Base-by-base conservation (phyloP, 2,888 invertebrate genomes). In the Drosophila colorata region DNA sequence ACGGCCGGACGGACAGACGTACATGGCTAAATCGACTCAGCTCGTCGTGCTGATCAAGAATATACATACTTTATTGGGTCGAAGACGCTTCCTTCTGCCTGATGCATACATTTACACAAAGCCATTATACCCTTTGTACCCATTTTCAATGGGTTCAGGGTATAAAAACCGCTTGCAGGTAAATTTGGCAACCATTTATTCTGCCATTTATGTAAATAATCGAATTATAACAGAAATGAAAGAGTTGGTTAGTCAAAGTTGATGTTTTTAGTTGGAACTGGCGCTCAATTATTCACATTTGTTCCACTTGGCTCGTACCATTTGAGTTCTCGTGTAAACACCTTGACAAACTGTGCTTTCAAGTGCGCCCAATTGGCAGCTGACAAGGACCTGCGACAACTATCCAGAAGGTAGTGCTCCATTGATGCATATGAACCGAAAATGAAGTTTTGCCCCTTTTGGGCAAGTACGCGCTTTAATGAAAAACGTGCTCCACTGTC, bases 401-500 rank as follows among this genome's bases (percentile, higher is more conserved):
- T 64, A 60, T 69, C 64, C 33, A 28, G 44, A 14, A 20, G 2
- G 13, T 23, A 38, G 38, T 53, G 63, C 69, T 72, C 65, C 60
- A 67, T 71, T 65, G 70, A 74, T 84, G 78, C 80, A 75, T 83
- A 80, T 78, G 78, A 88, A 80, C 69, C 51, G 58, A 48, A 67
- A 67, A 65, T 82, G 67, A 66, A 43, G 41, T 35, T 48, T 69
- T 69, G 61, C 53, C 68, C 73, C 69, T 68, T 70, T 76, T 69
- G 56, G 71, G 63, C 49, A 69, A 69, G 56, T 66, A 69, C 64
- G 69, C 67, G 74, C 65, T 80, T 77, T 77, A 86, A 86, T 80
- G 87, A 69, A 84, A 78, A 84, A 87, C 85, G 88, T 85, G 88
- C 84, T 73, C 58, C 65, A 59, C 35, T 55, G 61, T 31, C 66